Base-by-base conservation (phyloP, 1,140 invertebrate species). In the Calosoma granatense region DNA sequence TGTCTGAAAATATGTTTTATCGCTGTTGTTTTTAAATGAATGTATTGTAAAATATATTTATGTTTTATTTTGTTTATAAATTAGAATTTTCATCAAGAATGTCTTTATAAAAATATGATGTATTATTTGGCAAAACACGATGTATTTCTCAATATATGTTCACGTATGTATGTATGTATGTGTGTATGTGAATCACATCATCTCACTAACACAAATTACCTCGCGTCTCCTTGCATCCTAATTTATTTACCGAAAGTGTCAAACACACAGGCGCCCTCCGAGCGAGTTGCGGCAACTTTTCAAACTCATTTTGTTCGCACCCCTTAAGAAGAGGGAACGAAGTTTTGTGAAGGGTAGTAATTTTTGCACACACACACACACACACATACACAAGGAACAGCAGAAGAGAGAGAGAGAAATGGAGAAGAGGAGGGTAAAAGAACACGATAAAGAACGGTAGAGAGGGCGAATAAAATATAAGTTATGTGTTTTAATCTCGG, bases 401-500 rank as follows among this genome's bases (percentile, higher is more conserved):
- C 26, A 9, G 26, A 36, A 36, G n/a, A 36, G 26, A 36, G 26
- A 36, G n/a, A 36, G n/a, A 36, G 26, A 36, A 47, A 47, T 47
- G 15, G 17, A 47, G 41, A 47, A 47, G 41, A 47, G n/a, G 41
- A 47, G 17, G 17, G 41, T 47, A 47, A 36, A 47, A 47, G 41
- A 47, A 47, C n/a, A n/a, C 41, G 41, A 47, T 47, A 47, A 47
- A 47, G 41, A 47, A 47, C 9, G 15, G 41, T 11, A 47, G 17
- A 17, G 41, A 17, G 41, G 17, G 17, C 41, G 41, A 47, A 47
- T 47, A 47, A 47, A 47, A 47, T 47, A 47, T 47, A 47, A 47
- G 41, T 47, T 47, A 47, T 47, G 41, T 47, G 41, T 47, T 47
- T 47, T 47, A 47, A 47, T 47, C 41, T 47, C 41, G 41, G 17